Evolutionary conservation across 2,888 invertebrate genomes (phyloP).

Genomic region (Cheilosia urbana): DNA sequence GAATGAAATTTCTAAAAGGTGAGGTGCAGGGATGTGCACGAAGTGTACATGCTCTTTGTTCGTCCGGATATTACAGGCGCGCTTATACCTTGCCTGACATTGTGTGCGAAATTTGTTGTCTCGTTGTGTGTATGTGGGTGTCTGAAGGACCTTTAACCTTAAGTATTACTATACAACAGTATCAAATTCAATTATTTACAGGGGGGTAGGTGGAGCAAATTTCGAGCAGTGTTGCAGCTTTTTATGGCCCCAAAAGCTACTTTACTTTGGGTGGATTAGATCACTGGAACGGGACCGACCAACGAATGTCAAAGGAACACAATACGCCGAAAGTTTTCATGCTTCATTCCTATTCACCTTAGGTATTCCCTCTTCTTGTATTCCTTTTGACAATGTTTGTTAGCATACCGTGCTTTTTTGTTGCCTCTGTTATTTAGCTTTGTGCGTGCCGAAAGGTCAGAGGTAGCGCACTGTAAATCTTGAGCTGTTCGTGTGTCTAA

Average conservation of each 20-base stretch:
- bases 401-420: neutral
- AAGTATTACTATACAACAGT: constrained; percentile 48
- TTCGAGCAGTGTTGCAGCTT: constrained; percentile 53
- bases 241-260: constrained; percentile 18
- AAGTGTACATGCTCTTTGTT: neutral
- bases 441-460: constrained; percentile 40
- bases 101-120: neutral
- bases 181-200: constrained; percentile 69
- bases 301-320: constrained; percentile 31
- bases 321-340: constrained; percentile 39
- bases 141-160: constrained; percentile 68
- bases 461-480: constrained; percentile 40
- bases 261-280: constrained; percentile 17
- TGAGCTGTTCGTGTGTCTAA: constrained; percentile 19
- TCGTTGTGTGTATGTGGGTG: neutral
- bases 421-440: neutral
- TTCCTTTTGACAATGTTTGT: constrained; percentile 25
- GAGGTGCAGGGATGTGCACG: neutral
- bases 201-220: constrained; percentile 17
- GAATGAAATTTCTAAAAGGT: constrained; percentile 30
- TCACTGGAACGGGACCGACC: constrained; percentile 3
- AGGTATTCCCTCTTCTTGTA: neutral
- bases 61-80: constrained; percentile 6
- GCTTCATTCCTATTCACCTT: constrained; percentile 15
- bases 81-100: neutral